A percentile compares a stretch with the other conserved stretches of the same genome.
phyloP scores from a whole-genome alignment of 2,888 invertebrate species.

The Glyphotaelius pellucidus region DNA sequence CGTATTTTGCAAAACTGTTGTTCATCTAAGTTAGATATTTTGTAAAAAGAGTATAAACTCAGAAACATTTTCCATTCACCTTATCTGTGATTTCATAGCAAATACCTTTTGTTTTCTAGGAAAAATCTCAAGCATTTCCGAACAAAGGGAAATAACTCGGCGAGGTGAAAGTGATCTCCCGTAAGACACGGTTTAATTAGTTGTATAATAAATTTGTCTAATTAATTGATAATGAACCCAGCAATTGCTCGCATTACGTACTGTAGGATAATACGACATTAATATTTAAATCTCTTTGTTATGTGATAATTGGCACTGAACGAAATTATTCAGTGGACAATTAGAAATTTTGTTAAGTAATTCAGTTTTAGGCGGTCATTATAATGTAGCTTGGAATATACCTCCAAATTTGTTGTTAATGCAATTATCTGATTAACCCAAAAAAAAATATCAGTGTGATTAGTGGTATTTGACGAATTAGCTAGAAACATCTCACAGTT shows the following conservation, averaged over 20 bases:
- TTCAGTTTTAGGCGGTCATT: neutral
- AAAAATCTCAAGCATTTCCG: conserved; percentile 13
- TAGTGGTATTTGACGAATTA: too few relatives aligned
- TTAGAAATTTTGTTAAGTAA: neutral
- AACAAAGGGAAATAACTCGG: conserved; percentile 24
- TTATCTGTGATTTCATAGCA: neutral
- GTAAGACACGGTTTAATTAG: neutral
- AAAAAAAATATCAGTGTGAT: too few relatives aligned
- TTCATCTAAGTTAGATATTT: neutral
- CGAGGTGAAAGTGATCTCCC: neutral
- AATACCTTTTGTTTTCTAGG: conserved; percentile 2
- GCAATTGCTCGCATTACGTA: neutral
- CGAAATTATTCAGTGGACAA: neutral
- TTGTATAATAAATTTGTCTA: neutral
- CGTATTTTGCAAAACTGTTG: neutral
- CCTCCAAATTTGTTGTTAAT: neutral
- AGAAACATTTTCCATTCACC: conserved; percentile 14
- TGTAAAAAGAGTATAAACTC: neutral
- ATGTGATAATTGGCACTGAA: neutral
- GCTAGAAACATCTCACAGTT: too few relatives aligned
- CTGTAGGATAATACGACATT: neutral
- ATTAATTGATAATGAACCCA: neutral
- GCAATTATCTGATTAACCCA: too few relatives aligned
- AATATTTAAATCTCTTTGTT: neutral
- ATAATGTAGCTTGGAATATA: neutral